Evolutionary conservation across 2,888 invertebrate genomes (phyloP).

Genomic region (Cataglyphis cursor): DNA sequence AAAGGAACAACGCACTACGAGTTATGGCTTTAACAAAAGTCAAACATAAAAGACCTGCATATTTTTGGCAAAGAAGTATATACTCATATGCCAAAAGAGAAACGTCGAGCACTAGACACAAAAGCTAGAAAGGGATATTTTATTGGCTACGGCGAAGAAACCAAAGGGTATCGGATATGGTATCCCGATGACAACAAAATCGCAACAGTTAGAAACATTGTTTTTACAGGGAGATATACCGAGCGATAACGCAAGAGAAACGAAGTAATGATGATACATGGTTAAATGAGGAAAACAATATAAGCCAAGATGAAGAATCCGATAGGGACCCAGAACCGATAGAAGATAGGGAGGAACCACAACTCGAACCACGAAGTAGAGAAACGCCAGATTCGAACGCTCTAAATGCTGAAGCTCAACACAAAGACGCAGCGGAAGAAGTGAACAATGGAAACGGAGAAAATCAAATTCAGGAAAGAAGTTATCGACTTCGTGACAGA

Average conservation of each 20-base stretch:
- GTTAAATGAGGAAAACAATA: not conserved
- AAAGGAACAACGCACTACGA: not conserved
- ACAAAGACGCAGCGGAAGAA: too few species aligned
- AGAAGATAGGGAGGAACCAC: not conserved
- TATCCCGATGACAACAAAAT: not conserved
- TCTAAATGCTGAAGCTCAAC: too few species aligned
- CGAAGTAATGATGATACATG: not conserved
- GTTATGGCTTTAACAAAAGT: not conserved
- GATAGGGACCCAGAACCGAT: not conserved
- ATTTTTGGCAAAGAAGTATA: not conserved
- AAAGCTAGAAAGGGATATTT: not conserved
- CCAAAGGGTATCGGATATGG: not conserved
- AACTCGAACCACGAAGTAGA: too few species aligned
- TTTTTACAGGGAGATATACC: not conserved
- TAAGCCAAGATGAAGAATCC: not conserved
- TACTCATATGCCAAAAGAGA: not conserved
- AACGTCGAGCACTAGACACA: not conserved
- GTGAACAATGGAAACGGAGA: too few species aligned
- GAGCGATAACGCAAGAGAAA: not conserved
- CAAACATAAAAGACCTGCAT: not conserved
- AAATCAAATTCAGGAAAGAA: not conserved
- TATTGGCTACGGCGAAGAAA: not conserved
- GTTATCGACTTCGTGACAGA: not conserved
- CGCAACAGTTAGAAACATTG: not conserved
- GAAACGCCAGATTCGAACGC: too few species aligned